These are phyloP conservation scores for Melanotaenia pygmaea DNA, from an alignment of 2,797 vertebrate genomes.

Conservation along the genomic window DNA sequence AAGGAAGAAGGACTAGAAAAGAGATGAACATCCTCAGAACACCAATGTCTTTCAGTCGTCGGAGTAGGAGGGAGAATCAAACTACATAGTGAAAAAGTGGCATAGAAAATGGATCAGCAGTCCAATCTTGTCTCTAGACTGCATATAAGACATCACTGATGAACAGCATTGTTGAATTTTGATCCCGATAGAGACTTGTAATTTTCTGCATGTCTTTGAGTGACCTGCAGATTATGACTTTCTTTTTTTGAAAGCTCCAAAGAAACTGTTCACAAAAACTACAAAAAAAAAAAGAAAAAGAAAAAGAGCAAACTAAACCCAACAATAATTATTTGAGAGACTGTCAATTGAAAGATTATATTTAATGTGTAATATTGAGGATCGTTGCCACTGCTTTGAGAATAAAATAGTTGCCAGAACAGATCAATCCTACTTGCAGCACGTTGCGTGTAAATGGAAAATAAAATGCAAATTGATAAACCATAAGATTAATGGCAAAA, in stretches of 20 bases:
- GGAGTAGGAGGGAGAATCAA: constrained; percentile 42
- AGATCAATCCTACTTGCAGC: constrained; percentile 2
- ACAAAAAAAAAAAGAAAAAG: constrained; percentile 5
- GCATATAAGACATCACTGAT: constrained; percentile 39
- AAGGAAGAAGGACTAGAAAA: constrained; percentile 35
- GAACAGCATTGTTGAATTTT: constrained; percentile 46
- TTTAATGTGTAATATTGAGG: constrained; percentile 18
- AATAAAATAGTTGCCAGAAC: constrained; percentile 20
- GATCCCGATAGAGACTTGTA: constrained; percentile 73
- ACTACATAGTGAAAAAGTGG: constrained; percentile 29
- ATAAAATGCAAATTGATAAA: constrained; percentile 22
- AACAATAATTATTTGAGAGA: constrained; percentile 39
- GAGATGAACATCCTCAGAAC: constrained; percentile 56
- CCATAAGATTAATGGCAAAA: constrained; percentile 1
- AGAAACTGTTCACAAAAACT: constrained; percentile 25
- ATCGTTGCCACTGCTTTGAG: constrained; percentile 26
- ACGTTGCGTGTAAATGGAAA: constrained; percentile 14
- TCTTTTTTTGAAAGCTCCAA: constrained; percentile 55
- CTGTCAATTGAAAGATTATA: constrained; percentile 1
- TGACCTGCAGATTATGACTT: constrained; percentile 52
- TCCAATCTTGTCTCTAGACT: constrained; percentile 24
- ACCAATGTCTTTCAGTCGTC: constrained; percentile 42
- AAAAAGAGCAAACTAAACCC: constrained; percentile 29
- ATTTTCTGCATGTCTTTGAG: constrained; percentile 74
- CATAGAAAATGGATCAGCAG: constrained; percentile 34